phyloP scores from a whole-genome alignment of 2,888 invertebrate genomes.

The Polylopha cassiicola region DNA sequence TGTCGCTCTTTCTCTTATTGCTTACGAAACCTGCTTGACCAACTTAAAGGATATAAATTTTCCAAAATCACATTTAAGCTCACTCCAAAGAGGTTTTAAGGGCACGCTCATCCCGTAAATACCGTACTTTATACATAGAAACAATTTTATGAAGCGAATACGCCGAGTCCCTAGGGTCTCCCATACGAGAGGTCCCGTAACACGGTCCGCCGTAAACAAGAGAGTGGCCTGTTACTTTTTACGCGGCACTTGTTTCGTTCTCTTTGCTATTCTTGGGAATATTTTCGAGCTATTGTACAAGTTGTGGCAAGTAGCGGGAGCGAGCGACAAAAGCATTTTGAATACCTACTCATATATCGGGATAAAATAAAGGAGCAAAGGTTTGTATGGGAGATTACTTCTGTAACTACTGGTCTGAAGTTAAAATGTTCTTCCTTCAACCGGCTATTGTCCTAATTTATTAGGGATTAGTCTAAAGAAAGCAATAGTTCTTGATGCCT shows the following conservation, averaged over 20 bases:
- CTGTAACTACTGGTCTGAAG: too few relatives aligned
- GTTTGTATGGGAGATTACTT: too few relatives aligned
- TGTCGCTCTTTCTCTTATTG: conserved; percentile 2
- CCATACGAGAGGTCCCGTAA: conserved; percentile 25
- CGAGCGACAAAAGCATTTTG: too few relatives aligned
- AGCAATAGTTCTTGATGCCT: too few relatives aligned
- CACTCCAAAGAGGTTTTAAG: too few relatives aligned
- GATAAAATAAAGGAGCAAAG: too few relatives aligned
- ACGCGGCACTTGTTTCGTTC: conserved; percentile 51
- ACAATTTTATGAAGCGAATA: conserved; percentile 26
- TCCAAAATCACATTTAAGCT: too few relatives aligned
- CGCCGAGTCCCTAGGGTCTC: conserved; percentile 28
- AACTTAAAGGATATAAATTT: conserved; percentile 7
- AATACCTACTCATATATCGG: too few relatives aligned
- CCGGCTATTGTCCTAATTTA: too few relatives aligned
- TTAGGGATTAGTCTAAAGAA: too few relatives aligned
- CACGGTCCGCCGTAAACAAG: conserved; percentile 49
- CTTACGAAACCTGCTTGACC: conserved; percentile 4
- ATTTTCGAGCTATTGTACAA: conserved; percentile 44
- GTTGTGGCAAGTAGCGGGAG: background rate
- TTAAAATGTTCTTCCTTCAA: too few relatives aligned
- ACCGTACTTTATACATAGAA: conserved; percentile 7
- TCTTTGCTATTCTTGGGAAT: conserved; percentile 45
- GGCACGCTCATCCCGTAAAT: background rate
- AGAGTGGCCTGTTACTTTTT: conserved; percentile 53